Evolutionary conservation across 2,888 invertebrate species (phyloP).

Genomic region (Eristalis arbustorum): DNA sequence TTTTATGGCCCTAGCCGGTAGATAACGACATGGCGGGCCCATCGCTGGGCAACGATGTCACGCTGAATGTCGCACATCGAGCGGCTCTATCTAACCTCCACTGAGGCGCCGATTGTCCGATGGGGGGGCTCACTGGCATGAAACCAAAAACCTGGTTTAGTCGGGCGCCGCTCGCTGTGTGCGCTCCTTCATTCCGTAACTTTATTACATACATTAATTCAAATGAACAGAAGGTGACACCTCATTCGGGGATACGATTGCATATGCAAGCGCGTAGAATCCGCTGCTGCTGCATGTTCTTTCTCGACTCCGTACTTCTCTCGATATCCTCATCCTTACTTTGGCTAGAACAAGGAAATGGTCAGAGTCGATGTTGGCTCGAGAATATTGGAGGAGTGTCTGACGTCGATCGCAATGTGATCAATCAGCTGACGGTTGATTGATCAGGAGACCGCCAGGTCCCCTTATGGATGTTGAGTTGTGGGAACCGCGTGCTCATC

Average conservation of each 20-base stretch:
- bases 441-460: no score
- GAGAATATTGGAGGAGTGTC: no score
- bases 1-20: not conserved
- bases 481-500: no score
- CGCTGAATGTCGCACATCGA: not conserved
- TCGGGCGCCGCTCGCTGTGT: not conserved
- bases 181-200: constrained; percentile 41
- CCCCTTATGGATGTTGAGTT: no score
- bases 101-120: not conserved
- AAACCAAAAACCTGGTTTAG: not conserved
- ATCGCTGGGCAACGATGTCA: not conserved
- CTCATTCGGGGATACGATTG: constrained; percentile 47
- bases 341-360: no score
- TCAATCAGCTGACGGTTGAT: no score
- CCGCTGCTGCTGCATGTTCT: constrained; percentile 22
- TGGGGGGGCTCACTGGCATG: not conserved
- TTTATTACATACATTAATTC: constrained; percentile 60
- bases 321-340: no score
- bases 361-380: no score
- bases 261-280: constrained; percentile 26
- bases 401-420: no score
- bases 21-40: not conserved
- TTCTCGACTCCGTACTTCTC: no score
- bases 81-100: no score
- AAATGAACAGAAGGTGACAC: constrained; percentile 55